phyloP scores from a whole-genome alignment of 37 sponge, comb jelly and placozoan genomes.

The Petrosia ficiformis region DNA sequence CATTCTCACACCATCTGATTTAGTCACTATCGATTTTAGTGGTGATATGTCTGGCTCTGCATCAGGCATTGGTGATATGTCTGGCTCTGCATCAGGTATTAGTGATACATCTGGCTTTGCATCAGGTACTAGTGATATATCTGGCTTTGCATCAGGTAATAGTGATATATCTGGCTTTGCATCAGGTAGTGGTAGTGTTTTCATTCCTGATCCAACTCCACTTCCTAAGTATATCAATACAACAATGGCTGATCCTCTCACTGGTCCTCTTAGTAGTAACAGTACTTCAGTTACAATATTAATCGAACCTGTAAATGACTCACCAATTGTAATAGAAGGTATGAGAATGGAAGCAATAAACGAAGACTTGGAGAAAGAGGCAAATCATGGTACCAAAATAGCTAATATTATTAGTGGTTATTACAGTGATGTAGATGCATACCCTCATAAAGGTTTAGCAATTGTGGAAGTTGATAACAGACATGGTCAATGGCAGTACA shows the following conservation, averaged over 20 bases:
- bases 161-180: background rate
- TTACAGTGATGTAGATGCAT: constrained; percentile 69
- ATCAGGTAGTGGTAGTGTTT: background rate
- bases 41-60: background rate
- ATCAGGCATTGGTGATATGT: constrained; percentile 1
- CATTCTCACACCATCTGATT: background rate
- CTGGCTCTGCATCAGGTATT: background rate
- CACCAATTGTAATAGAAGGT: constrained; percentile 55
- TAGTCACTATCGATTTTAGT: too few relatives aligned
- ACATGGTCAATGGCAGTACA: constrained; percentile 82
- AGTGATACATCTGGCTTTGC: background rate
- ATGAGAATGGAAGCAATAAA: constrained; percentile 45
- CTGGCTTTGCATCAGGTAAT: background rate
- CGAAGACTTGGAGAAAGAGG: constrained; percentile 34
- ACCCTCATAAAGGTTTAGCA: constrained; percentile 61
- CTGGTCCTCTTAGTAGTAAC: constrained; percentile 69
- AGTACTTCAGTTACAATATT: constrained; percentile 38
- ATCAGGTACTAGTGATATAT: background rate
- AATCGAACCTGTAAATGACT: constrained; percentile 83
- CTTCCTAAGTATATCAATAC: constrained; percentile 28
- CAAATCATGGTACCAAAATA: constrained; percentile 81
- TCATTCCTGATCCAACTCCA: background rate
- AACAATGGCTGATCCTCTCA: constrained; percentile 35
- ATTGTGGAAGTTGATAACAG: constrained; percentile 73
- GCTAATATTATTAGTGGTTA: constrained; percentile 43